phyloP scores from a whole-genome alignment of 2,797 vertebrate species.

The Aulostomus chinensis region DNA sequence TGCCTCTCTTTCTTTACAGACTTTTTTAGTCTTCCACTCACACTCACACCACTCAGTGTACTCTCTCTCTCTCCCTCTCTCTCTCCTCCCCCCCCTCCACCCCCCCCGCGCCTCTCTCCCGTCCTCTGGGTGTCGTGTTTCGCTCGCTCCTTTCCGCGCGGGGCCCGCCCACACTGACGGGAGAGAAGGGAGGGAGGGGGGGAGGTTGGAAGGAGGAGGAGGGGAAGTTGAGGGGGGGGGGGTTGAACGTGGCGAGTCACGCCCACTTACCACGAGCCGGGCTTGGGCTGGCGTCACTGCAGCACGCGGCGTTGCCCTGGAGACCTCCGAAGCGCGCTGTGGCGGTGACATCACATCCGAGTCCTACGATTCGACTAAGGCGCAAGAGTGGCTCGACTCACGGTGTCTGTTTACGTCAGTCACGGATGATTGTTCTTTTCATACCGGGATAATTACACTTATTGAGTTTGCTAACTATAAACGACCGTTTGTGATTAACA shows the following conservation, averaged over 20 bases:
- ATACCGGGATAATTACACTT: conserved; percentile 45
- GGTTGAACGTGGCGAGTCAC: conserved; percentile 73
- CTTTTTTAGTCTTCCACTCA: conserved; percentile 70
- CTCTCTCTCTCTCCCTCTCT: conserved; percentile 57
- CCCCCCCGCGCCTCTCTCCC: conserved; percentile 59
- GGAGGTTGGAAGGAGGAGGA: conserved; percentile 41
- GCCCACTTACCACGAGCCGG: conserved; percentile 79
- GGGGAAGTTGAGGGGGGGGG: conserved; percentile 45
- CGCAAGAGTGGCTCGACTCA: conserved; percentile 32
- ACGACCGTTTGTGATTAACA: conserved; percentile 41
- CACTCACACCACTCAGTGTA: conserved; percentile 69
- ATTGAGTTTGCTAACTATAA: conserved; percentile 31
- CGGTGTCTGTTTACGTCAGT: conserved; percentile 65
- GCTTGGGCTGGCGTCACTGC: conserved; percentile 76
- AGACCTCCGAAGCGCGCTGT: conserved; percentile 66
- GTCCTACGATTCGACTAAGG: conserved; percentile 43
- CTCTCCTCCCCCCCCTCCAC: conserved; percentile 2
- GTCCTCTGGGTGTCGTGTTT: conserved; percentile 82
- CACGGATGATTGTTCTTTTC: conserved; percentile 44
- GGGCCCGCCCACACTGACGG: conserved; percentile 79
- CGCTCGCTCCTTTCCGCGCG: conserved; percentile 68
- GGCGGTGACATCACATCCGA: conserved; percentile 73
- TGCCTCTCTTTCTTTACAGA: conserved; percentile 64
- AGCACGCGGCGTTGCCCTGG: conserved; percentile 78
- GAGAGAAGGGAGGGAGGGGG: conserved; percentile 31